Conservation (phyloP, 2,888 invertebrate genomes). For the Colostygia pectinataria region DNA sequence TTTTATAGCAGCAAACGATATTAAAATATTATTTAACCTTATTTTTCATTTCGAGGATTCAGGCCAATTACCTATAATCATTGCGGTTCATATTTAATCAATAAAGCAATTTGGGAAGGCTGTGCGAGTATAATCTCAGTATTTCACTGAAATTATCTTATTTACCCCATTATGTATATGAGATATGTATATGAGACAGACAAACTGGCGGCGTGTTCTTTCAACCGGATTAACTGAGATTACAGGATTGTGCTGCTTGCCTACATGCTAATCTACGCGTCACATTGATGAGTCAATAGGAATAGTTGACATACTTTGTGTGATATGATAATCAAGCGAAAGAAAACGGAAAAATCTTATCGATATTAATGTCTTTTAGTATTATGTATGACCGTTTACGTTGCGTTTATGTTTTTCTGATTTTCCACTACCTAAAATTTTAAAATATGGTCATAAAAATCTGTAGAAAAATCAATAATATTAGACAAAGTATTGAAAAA, state of each 20-base stretch:
- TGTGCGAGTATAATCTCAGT: conserved; percentile 45
- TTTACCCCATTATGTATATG: conserved; percentile 58
- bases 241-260: conserved; percentile 34
- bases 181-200: conserved; percentile 60
- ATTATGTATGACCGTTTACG: no score
- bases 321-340: no score
- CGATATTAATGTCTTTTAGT: no score
- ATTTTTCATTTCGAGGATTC: conserved; percentile 1
- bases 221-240: conserved; percentile 38
- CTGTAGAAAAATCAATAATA: no score
- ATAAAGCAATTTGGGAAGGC: conserved; percentile 40
- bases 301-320: conserved; percentile 22
- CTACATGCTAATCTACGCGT: conserved; percentile 33
- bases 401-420: no score
- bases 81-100: conserved; percentile 34
- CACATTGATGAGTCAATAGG: conserved; percentile 41
- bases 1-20: no score
- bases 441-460: no score
- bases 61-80: conserved; percentile 19
- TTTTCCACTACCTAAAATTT: no score
- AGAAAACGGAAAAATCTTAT: no score
- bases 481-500: no score
- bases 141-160: conserved; percentile 68
- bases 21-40: background rate
- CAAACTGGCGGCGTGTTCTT: conserved; percentile 57